Percentiles rank a stretch among this genome's conserved stretches.
Evolutionary conservation across 2,888 invertebrate species (phyloP).

Genomic region (Acanthacorydalis orientalis): DNA sequence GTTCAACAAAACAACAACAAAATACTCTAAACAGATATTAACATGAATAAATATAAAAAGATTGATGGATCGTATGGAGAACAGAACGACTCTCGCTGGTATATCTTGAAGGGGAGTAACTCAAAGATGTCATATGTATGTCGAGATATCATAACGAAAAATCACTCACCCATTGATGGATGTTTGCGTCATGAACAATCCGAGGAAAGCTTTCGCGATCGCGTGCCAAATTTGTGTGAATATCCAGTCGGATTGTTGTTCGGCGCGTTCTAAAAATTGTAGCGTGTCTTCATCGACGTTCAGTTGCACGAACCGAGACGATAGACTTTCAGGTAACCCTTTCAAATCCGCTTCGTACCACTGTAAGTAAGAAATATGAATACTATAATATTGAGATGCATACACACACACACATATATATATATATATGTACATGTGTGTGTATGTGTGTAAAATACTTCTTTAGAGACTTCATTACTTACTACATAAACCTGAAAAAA

Average conservation of each 20-base stretch:
- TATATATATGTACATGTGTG: too few species aligned
- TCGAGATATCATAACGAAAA: neutral
- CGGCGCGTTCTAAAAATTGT: constrained; percentile 53
- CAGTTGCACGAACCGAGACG: constrained; percentile 45
- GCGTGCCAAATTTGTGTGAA: constrained; percentile 84
- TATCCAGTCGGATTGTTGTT: constrained; percentile 69
- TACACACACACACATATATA: too few species aligned
- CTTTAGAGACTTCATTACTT: too few species aligned
- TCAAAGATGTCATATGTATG: too few species aligned
- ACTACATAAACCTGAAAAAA: too few species aligned
- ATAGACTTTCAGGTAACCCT: constrained; percentile 33
- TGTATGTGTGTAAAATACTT: too few species aligned
- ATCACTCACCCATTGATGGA: constrained; percentile 80
- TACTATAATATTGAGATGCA: neutral
- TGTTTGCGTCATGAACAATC: constrained; percentile 85
- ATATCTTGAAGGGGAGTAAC: too few species aligned
- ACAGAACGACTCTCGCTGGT: too few species aligned
- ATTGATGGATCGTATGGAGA: too few species aligned
- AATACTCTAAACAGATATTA: too few species aligned
- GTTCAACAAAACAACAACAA: too few species aligned
- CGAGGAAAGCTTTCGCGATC: constrained; percentile 66
- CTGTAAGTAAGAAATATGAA: constrained; percentile 28
- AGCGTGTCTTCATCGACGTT: constrained; percentile 56
- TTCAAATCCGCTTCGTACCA: constrained; percentile 54
- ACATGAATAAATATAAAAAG: too few species aligned